Base-by-base conservation (phyloP, 2,888 invertebrate species). In the Bembecia ichneumoniformis region DNA sequence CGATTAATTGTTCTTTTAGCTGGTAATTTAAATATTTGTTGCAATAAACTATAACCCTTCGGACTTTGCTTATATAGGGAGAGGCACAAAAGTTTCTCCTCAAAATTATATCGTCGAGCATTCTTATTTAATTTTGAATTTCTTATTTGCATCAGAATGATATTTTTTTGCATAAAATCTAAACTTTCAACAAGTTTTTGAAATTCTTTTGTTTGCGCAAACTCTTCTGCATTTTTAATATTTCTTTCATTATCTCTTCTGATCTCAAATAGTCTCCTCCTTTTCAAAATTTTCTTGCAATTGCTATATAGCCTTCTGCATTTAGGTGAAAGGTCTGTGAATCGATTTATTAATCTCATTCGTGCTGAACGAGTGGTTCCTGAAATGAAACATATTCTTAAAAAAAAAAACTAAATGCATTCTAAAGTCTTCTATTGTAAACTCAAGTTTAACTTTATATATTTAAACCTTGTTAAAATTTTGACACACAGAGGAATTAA, bases 1-100 rank as follows among this genome's bases (percentile, higher is more conserved):
- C 52, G 15, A 13, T 20, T 47, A 34, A 56, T 47, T 3, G 51
- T 55, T 47, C 47, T 51, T 44, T 51, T 40, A 3, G 53, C 50
- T 10, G 53, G 53, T 40, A 55, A 44, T 28, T 51, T 51, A 51
- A 56, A 56, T 10, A 50, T 46, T 35, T 49, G 49, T 47, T 28
- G n/a, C 34, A 55, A 35, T 3, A 53, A 43, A 7, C 44, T 49
- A 44, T 56, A 56, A 3, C 53, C 49, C 35, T 50, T 56, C 7
- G 53, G 52, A 44, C 52, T 51, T 49, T 50, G 52, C 43, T 56
- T 56, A n/a, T 52, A 28, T 4, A 55, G 28, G n/a, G 50, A 28
- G 17, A 56, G 40, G 13, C 53, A 35, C 43, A 53, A 49, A 34
- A 57, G 46, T 28, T 57, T 57, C 13, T 57, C 51, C 7, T 54